A percentile compares a stretch with the other conserved stretches of the same genome.
These are phyloP conservation scores for Melanitta fusca DNA, from an alignment of 2,797 vertebrate genomes.

Conservation along the genomic window DNA sequence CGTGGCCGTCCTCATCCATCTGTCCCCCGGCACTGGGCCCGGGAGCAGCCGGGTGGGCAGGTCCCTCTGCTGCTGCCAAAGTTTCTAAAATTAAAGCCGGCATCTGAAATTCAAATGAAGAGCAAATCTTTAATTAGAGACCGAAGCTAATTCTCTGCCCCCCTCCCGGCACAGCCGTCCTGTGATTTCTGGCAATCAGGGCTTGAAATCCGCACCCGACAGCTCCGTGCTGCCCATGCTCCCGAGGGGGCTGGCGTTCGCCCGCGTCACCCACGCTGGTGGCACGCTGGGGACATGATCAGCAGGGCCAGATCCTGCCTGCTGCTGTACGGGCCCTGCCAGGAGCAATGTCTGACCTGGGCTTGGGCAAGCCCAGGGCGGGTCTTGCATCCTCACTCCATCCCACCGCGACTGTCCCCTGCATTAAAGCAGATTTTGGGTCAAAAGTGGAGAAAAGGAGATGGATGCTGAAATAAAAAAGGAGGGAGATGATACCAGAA, in stretches of 20 bases:
- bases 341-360: no score
- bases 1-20: neutral
- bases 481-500: slow-evolving; percentile 14
- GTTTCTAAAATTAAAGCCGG: slow-evolving; percentile 82
- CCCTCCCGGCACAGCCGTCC: slow-evolving; percentile 66
- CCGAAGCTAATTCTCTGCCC: slow-evolving; percentile 82
- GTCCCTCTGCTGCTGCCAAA: slow-evolving; percentile 67
- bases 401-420: no score
- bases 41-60: slow-evolving; percentile 70
- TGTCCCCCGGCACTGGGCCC: neutral
- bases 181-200: slow-evolving; percentile 83
- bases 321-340: no score
- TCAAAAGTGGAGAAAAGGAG: slow-evolving; percentile 29
- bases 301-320: no score
- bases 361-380: no score
- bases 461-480: slow-evolving; percentile 15
- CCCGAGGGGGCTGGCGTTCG: neutral
- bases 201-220: slow-evolving; percentile 74
- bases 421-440: slow-evolving; percentile 28
- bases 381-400: no score
- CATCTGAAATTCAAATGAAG: slow-evolving; percentile 86
- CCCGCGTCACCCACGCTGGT: neutral
- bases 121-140: slow-evolving; percentile 84
- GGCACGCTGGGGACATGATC: neutral
- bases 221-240: neutral